Evolutionary conservation across 2,113 vertebrate genomes (phyloP).

Genomic region (Nanorana parkeri): DNA sequence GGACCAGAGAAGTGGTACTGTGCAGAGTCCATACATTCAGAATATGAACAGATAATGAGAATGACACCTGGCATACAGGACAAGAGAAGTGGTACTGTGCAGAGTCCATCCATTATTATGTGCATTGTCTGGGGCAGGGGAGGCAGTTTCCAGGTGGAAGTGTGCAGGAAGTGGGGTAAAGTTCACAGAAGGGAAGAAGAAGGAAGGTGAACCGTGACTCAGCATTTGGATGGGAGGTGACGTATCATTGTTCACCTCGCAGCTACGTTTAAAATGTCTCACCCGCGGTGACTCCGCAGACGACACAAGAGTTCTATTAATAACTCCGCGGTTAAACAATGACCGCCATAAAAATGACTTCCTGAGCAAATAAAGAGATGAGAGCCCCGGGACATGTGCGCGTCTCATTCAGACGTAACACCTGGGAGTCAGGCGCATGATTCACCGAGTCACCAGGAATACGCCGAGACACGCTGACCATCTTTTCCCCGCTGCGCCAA

Average conservation of each 20-base stretch:
- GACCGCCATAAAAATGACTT: slow-evolving; percentile 59
- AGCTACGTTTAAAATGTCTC: slow-evolving; percentile 69
- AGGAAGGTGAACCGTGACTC: background rate
- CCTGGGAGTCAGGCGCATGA: slow-evolving; percentile 45
- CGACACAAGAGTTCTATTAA: slow-evolving; percentile 63
- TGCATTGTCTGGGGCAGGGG: too few relatives aligned
- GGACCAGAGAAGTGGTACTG: too few relatives aligned
- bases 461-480: background rate
- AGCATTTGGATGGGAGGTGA: background rate
- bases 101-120: too few relatives aligned
- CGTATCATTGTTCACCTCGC: slow-evolving; percentile 1
- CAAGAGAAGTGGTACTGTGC: too few relatives aligned
- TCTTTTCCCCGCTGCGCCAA: background rate
- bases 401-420: slow-evolving; percentile 36
- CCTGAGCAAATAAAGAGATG: slow-evolving; percentile 48
- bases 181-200: background rate
- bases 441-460: slow-evolving; percentile 23
- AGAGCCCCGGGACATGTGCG: slow-evolving; percentile 20
- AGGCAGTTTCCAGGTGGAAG: too few relatives aligned
- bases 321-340: slow-evolving; percentile 61
- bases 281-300: slow-evolving; percentile 69
- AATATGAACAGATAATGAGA: too few relatives aligned
- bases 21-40: too few relatives aligned
- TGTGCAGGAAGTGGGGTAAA: background rate
- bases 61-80: too few relatives aligned